phyloP scores from a whole-genome alignment of 2,113 vertebrate genomes.

The Corythornis vintsioides region DNA sequence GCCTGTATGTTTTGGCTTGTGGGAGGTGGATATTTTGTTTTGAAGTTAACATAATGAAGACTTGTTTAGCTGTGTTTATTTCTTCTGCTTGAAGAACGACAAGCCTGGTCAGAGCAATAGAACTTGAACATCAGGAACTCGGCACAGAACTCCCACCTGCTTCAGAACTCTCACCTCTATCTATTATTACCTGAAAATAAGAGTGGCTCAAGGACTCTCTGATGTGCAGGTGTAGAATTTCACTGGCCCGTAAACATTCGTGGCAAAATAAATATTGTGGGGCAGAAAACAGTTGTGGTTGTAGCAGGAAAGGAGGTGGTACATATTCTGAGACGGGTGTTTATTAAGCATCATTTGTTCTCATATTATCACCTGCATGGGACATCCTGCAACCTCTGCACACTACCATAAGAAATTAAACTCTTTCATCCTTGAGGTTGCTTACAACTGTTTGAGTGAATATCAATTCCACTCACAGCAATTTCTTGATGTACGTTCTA shows the following conservation, averaged over 20 bases:
- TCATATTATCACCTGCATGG: neutral
- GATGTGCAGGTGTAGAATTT: slow-evolving; percentile 49
- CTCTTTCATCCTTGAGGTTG: neutral
- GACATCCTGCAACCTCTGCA: neutral
- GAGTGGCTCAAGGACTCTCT: slow-evolving; percentile 27
- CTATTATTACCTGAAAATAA: neutral
- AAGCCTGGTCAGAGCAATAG: neutral
- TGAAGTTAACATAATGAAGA: neutral
- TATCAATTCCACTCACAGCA: neutral
- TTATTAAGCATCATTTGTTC: neutral
- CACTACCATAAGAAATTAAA: neutral
- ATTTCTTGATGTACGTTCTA: neutral
- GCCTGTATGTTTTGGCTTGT: neutral
- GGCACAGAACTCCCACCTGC: neutral
- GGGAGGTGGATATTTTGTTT: neutral
- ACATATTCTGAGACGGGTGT: neutral
- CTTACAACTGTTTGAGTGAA: neutral
- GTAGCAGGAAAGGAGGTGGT: neutral
- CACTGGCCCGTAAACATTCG: neutral
- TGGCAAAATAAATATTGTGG: neutral
- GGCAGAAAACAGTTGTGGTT: neutral
- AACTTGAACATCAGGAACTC: neutral
- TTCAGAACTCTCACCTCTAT: neutral
- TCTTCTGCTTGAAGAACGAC: neutral
- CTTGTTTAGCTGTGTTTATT: neutral